These are phyloP conservation scores for Brienomyrus brachyistius DNA, from an alignment of 2,113 vertebrate genomes.

Conservation along the genomic window DNA sequence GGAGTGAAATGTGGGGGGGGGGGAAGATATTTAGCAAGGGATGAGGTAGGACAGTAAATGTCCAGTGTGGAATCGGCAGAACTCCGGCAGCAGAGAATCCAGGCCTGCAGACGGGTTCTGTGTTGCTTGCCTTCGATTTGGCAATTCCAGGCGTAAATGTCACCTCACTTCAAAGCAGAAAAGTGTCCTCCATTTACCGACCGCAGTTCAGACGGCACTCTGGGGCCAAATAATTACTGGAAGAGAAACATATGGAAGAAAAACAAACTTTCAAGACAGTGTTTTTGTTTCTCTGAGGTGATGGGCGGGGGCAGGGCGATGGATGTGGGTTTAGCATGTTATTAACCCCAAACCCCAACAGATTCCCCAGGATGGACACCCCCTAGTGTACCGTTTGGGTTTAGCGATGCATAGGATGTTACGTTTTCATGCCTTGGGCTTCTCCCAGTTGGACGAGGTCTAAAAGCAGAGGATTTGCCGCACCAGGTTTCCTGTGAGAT, in stretches of 20 bases:
- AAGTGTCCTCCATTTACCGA: not conserved
- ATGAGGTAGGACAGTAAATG: not conserved
- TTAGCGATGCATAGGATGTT: not conserved
- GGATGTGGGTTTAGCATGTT: conserved; percentile 39
- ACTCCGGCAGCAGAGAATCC: not conserved
- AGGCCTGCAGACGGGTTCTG: not conserved
- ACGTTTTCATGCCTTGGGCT: not conserved
- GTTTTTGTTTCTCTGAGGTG: conserved; percentile 47
- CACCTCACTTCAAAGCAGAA: not conserved
- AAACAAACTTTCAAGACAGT: conserved; percentile 33
- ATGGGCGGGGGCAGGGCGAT: conserved; percentile 31
- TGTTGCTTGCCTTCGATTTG: not conserved
- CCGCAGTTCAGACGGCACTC: not conserved
- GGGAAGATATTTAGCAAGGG: not conserved
- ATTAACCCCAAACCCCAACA: conserved; percentile 30
- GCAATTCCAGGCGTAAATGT: not conserved
- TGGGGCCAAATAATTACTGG: not conserved
- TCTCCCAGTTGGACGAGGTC: not conserved
- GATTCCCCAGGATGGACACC: conserved; percentile 23
- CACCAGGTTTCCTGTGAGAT: conserved; percentile 8
- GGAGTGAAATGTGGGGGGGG: not conserved
- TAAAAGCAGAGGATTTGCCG: not conserved
- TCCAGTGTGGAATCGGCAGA: not conserved
- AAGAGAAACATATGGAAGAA: conserved; percentile 25
- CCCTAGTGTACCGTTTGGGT: not conserved